Base-by-base conservation (phyloP, 2,888 invertebrate species). In the Ceramica pisi region DNA sequence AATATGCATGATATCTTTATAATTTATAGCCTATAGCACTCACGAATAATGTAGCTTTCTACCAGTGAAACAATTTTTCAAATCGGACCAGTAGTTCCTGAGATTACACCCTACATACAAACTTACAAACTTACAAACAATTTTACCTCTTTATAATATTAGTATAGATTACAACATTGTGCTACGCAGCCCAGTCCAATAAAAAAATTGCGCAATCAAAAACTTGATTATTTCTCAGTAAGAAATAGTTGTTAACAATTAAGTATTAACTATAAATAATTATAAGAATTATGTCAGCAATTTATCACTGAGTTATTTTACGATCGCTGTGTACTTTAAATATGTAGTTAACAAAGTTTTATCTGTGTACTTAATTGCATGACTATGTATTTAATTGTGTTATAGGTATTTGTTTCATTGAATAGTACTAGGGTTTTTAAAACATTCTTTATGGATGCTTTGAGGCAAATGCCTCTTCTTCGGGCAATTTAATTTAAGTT, bases 201-300 rank as follows among this genome's bases (percentile, higher is more conserved):
- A 14, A 59, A 44, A 61, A 50, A 66, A 57, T 21, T 21, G 26
- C 75, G 23, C 23, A 68, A 60, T 63, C 19, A 50, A 51, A 56
- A 60, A 41, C 31, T 4, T 65, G 10, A 50, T 56, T 48, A 50
- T 55, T 68, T 63, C 68, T 75, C 12, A 63, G 57, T 60, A 60
- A 59, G 12, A 75, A 80, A 62, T 80, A 80, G 19, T 41, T 55
- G 50, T 50, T 16, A 78, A 50, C 38, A 73, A 79, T 78, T 78
- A 71, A 26, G 12, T 53, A 62, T 68, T 60, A 61, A 56, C 63
- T 35, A 63, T 67, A 72, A 62, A 69, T 73, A 61, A 64, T 69
- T 67, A 60, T 21, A 51, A 68, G 55, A 80, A 60, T 69, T 62
- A 78, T 73, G 50, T 77, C 46, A 65, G 62, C 48, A 59, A 64